These are phyloP conservation scores for Frankliniella intonsa DNA, from an alignment of 2,888 invertebrate genomes.

Conservation along the genomic window DNA sequence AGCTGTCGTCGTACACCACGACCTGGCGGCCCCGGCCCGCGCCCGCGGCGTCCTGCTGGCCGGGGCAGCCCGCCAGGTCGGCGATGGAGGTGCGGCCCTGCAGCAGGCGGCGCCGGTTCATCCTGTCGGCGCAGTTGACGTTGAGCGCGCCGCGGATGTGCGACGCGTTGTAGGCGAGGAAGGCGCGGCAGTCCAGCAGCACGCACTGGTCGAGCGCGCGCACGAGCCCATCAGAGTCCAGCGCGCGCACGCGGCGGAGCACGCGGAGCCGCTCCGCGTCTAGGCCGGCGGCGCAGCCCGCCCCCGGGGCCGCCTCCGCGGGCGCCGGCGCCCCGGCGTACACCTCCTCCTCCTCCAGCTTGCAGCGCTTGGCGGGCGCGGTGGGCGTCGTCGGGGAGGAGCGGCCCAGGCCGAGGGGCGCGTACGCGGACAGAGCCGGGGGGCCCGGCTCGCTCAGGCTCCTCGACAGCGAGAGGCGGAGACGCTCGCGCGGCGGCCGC, in stretches of 20 bases:
- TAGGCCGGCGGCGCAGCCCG: constrained; percentile 42
- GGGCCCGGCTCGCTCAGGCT: constrained; percentile 56
- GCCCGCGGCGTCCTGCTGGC: background rate
- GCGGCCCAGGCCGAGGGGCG: constrained; percentile 36
- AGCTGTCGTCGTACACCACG: constrained; percentile 65
- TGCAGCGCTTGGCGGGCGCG: constrained; percentile 51
- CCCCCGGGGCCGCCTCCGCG: background rate
- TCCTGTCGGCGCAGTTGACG: constrained; percentile 66
- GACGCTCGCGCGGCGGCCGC: constrained; percentile 49
- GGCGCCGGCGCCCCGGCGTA: background rate
- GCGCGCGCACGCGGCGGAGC: constrained; percentile 51
- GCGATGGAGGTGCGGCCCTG: constrained; percentile 61
- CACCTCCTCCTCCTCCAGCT: constrained; percentile 48
- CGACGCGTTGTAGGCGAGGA: constrained; percentile 63
- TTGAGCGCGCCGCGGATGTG: constrained; percentile 66
- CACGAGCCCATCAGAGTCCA: constrained; percentile 52
- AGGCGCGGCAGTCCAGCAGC: constrained; percentile 63
- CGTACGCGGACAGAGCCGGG: constrained; percentile 39
- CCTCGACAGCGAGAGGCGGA: constrained; percentile 54
- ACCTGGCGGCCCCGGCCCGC: constrained; percentile 48
- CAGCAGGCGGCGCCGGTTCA: constrained; percentile 61
- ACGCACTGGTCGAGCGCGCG: constrained; percentile 47
- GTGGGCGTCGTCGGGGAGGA: constrained; percentile 36
- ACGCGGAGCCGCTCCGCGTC: constrained; percentile 54
- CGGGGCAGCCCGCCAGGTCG: constrained; percentile 58